These are phyloP conservation scores for Rhogogaster chlorosoma DNA, from an alignment of 2,888 invertebrate species.

Conservation along the genomic window DNA sequence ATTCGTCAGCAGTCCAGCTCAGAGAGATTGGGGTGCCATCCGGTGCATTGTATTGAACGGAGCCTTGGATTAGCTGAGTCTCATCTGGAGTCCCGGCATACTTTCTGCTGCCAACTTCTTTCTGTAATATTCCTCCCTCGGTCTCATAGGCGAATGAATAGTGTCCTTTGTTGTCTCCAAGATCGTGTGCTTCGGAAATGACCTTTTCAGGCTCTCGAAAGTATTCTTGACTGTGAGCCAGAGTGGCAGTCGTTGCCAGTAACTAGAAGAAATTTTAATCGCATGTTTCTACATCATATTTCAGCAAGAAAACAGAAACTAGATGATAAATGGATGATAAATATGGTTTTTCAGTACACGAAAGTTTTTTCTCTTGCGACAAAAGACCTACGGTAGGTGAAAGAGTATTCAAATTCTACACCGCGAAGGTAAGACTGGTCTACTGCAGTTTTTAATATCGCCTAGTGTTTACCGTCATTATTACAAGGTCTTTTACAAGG, in stretches of 20 bases:
- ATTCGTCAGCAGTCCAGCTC: conserved; percentile 76
- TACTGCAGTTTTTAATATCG: background rate
- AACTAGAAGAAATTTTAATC: conserved; percentile 63
- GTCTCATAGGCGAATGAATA: conserved; percentile 74
- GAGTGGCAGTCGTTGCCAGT: conserved; percentile 61
- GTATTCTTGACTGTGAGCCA: conserved; percentile 66
- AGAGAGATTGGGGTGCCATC: conserved; percentile 75
- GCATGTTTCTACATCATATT: background rate
- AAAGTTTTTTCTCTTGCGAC: background rate
- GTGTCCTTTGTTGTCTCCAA: conserved; percentile 73
- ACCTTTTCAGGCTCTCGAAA: conserved; percentile 74
- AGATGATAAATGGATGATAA: background rate
- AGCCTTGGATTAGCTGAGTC: conserved; percentile 74
- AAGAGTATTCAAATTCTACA: conserved; percentile 4
- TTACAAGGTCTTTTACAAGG: conserved; percentile 1
- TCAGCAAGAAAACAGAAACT: background rate
- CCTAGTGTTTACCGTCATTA: background rate
- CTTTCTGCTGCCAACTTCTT: conserved; percentile 72
- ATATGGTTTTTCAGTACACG: background rate
- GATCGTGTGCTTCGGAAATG: conserved; percentile 67
- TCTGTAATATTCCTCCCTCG: conserved; percentile 74
- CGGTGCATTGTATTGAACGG: conserved; percentile 76
- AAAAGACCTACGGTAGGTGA: background rate
- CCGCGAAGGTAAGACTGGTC: background rate
- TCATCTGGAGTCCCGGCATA: conserved; percentile 75